Conservation (phyloP, 2,113 vertebrate species). For the Crotalus horridus region DNA sequence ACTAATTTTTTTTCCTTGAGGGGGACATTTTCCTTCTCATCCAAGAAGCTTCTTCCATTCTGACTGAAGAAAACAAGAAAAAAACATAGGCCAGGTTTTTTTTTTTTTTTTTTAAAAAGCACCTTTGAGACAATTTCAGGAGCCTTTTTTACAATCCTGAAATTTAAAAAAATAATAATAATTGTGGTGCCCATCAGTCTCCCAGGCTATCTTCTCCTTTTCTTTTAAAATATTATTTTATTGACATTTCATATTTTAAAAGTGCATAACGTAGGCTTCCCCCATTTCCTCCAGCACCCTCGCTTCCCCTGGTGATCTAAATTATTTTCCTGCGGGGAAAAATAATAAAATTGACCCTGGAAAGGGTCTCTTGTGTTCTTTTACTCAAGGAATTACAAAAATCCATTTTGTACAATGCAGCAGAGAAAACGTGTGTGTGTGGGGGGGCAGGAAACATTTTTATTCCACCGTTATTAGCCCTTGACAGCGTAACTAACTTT, state of each 20-base stretch:
- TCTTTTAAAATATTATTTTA: background rate
- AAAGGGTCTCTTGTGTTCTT: slow-evolving; percentile 51
- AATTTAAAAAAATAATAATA: background rate
- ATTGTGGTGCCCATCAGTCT: background rate
- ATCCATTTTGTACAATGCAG: slow-evolving; percentile 56
- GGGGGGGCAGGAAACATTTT: slow-evolving; percentile 31
- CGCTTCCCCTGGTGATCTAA: background rate
- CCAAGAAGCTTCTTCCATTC: too few species aligned
- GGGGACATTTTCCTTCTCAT: too few species aligned
- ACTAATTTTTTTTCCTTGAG: background rate
- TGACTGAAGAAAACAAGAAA: too few species aligned
- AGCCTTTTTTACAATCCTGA: background rate
- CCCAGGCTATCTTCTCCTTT: background rate
- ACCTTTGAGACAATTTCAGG: background rate
- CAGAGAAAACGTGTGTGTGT: background rate
- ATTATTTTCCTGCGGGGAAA: background rate
- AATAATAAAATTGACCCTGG: too few species aligned
- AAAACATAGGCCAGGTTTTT: too few species aligned
- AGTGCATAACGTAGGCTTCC: slow-evolving; percentile 18
- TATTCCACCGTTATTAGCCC: slow-evolving; percentile 53
- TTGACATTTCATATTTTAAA: background rate
- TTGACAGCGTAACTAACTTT: slow-evolving; percentile 58
- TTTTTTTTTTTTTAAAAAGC: too few species aligned
- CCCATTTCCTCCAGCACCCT: slow-evolving; percentile 31
- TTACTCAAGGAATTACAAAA: slow-evolving; percentile 34